phyloP scores from a whole-genome alignment of 2,888 invertebrate species.

The Bedellia somnulentella region DNA sequence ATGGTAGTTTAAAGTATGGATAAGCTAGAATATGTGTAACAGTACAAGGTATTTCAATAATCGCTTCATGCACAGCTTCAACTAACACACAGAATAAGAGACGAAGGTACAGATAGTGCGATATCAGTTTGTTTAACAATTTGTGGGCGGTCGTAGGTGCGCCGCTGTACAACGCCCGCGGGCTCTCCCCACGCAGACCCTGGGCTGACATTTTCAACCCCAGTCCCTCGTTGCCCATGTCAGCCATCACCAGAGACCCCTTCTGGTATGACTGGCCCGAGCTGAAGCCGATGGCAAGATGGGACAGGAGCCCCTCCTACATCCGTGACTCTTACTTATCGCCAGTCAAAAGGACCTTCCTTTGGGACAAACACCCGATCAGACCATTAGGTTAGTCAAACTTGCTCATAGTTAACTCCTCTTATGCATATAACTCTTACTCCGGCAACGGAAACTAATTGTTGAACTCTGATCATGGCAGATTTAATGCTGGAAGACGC shows the following conservation, averaged over 20 bases:
- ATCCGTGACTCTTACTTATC: conserved; percentile 87
- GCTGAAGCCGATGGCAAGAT: conserved; percentile 74
- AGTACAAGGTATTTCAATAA: too few species aligned
- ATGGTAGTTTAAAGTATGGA: too few species aligned
- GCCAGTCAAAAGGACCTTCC: conserved; percentile 86
- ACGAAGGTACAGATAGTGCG: too few species aligned
- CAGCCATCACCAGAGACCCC: conserved; percentile 82
- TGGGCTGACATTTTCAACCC: conserved; percentile 78
- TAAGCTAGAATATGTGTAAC: too few species aligned
- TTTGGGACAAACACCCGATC: conserved; percentile 89
- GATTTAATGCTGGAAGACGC: conserved; percentile 54
- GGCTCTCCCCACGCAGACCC: conserved; percentile 58
- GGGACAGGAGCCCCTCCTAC: conserved; percentile 75
- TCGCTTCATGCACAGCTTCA: too few species aligned
- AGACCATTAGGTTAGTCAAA: conserved; percentile 84
- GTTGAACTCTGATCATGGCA: conserved; percentile 40
- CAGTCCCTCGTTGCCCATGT: conserved; percentile 74
- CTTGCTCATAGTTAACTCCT: conserved; percentile 50
- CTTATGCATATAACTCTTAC: too few species aligned
- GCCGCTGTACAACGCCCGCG: conserved; percentile 72
- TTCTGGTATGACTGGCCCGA: conserved; percentile 88
- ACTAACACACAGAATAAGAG: too few species aligned
- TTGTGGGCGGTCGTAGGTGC: conserved; percentile 62
- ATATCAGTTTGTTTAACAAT: conserved; percentile 26
- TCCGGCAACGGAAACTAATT: too few species aligned